Conservation (phyloP, 2,888 invertebrate genomes). For the Megaustenia siamemsis region DNA sequence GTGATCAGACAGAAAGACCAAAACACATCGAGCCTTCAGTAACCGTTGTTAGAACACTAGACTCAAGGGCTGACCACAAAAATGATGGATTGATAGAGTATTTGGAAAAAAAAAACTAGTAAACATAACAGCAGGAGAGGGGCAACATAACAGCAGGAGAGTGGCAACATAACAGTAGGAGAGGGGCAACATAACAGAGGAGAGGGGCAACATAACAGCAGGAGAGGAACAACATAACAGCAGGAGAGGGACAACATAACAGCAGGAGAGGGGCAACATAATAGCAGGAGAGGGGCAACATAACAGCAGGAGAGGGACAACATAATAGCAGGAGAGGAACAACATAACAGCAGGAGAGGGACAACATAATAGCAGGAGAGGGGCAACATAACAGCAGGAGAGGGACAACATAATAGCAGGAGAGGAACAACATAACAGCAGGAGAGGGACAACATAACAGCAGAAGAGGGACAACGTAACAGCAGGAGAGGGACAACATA, state of each 20-base stretch:
- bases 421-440: neutral
- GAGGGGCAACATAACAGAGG: constrained; percentile 16
- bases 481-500: neutral
- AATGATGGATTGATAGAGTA: too few relatives aligned
- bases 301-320: constrained; percentile 31
- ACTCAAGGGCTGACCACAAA: too few relatives aligned
- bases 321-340: constrained; percentile 20
- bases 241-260: neutral
- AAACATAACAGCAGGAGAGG: neutral
- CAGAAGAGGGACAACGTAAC: too few relatives aligned
- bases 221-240: neutral
- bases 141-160: neutral
- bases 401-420: constrained; percentile 24
- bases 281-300: constrained; percentile 20
- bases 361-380: neutral
- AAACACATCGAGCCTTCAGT: too few relatives aligned
- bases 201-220: neutral
- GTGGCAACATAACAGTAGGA: constrained; percentile 9
- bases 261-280: neutral
- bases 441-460: neutral
- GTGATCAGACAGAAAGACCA: too few relatives aligned
- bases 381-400: constrained; percentile 24
- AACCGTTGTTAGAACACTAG: too few relatives aligned
- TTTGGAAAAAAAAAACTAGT: too few relatives aligned
- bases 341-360: constrained; percentile 6